Base-by-base conservation (phyloP, 2,113 vertebrate species). In the Entosphenus tridentatus region DNA sequence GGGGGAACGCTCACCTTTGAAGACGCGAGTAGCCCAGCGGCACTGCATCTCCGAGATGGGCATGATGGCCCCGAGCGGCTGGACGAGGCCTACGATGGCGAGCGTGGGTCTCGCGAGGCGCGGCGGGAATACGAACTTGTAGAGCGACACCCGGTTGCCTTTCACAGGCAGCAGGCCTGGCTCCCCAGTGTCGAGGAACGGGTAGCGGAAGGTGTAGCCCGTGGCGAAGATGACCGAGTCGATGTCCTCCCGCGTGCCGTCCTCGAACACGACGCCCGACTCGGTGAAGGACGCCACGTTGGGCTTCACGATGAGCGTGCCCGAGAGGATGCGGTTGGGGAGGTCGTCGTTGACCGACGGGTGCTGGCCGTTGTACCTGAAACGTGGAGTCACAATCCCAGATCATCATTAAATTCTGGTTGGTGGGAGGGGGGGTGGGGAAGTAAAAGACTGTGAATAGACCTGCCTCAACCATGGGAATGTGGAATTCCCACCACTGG, bases 171-270 rank as follows among this genome's bases (percentile, higher is more conserved):
- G 74, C 16, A 87, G 68, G 0, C 57, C 77, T 9, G 75, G 67
- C 39, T 39, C 39, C 39, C 39, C 39, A 8, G 62, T 65, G 11
- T 83, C 80, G 0, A 96, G 81, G 71, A 91, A 95, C 0, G 85
- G 80, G 73, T 89, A 93, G 8, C 56, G 74, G 73, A 76, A 77
- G 12, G 55, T 78, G 72, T 91, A 95, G 70, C 91, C 91, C 0
- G 90, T 95, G 70, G 90, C 88, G 57, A 96, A 91, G 62, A 96
- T 72, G 18, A 93, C 80, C 0, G 68, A 76, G 11, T 90, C 85
- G 0, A 92, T 76, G 54, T 89, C 79, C 75, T 90, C 91, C 57
- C 57, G 75, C 3, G 82, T 82, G n/a, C 80, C 81, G 0, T 96
- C 87, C 57, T 87, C 83, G 62, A 96, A 96, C 17, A 84, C 73